phyloP scores from a whole-genome alignment of 2,797 vertebrate genomes.

The Rhodeus uyekii region DNA sequence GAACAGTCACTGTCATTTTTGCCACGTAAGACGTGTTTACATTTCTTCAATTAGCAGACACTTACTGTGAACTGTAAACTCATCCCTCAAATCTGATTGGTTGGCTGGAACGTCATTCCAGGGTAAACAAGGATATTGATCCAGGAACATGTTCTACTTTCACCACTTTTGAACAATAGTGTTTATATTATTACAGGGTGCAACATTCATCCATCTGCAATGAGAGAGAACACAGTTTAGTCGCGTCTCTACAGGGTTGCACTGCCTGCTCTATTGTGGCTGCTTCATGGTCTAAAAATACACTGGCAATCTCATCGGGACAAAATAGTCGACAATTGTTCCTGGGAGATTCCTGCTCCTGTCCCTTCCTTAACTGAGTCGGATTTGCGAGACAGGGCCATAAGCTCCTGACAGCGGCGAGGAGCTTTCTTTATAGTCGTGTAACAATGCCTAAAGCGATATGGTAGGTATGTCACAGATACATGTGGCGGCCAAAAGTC shows the following conservation, averaged over 20 bases:
- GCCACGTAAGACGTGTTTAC: too few species aligned
- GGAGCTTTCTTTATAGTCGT: constrained; percentile 43
- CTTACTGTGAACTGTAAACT: background rate
- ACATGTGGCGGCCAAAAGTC: constrained; percentile 29
- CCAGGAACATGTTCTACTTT: background rate
- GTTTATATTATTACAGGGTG: background rate
- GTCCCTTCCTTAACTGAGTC: constrained; percentile 3
- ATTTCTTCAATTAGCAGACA: too few species aligned
- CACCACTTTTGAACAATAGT: background rate
- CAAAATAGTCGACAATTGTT: constrained; percentile 52
- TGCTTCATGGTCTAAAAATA: constrained; percentile 57
- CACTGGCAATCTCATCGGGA: constrained; percentile 37
- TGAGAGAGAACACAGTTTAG: constrained; percentile 14
- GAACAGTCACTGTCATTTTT: too few species aligned
- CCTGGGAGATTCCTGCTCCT: constrained; percentile 30
- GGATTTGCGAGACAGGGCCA: constrained; percentile 14
- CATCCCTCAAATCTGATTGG: background rate
- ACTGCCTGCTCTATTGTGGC: constrained; percentile 20
- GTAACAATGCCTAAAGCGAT: constrained; percentile 36
- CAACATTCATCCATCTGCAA: background rate
- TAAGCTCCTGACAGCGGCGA: constrained; percentile 27
- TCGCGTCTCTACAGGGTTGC: background rate
- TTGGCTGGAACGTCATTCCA: background rate
- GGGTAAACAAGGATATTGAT: background rate
- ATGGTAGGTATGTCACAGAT: constrained; percentile 42